Evolutionary conservation across 2,113 vertebrate genomes (phyloP).

Genomic region (Vimba vimba): DNA sequence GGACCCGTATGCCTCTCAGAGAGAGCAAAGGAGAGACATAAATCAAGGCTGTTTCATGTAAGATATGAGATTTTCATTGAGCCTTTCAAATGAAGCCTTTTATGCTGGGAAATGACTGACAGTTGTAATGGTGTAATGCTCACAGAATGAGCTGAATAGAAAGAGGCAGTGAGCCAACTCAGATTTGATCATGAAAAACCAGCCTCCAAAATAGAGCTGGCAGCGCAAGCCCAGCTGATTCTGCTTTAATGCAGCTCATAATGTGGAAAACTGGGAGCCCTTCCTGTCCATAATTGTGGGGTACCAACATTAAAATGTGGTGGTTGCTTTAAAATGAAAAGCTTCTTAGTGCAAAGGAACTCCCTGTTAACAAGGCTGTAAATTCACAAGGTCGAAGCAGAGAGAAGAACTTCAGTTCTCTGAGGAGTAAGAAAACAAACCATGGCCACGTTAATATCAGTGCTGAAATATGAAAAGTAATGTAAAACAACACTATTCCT

Average conservation of each 20-base stretch:
- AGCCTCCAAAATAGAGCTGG: conserved; percentile 75
- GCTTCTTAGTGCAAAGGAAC: conserved; percentile 57
- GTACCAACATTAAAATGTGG: conserved; percentile 66
- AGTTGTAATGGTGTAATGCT: conserved; percentile 79
- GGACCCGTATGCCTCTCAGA: conserved; percentile 36
- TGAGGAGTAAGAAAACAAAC: conserved; percentile 43
- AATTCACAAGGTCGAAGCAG: conserved; percentile 61
- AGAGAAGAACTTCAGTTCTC: conserved; percentile 28
- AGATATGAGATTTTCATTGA: conserved; percentile 80
- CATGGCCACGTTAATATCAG: conserved; percentile 35
- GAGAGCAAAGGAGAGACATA: conserved; percentile 61
- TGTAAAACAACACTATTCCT: neutral
- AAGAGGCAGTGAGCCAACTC: conserved; percentile 77
- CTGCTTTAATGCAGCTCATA: conserved; percentile 81
- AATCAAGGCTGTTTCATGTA: conserved; percentile 81
- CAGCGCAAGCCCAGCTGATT: conserved; percentile 77
- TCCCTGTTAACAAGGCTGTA: conserved; percentile 65
- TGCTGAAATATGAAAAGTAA: conserved; percentile 3
- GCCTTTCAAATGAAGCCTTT: conserved; percentile 79
- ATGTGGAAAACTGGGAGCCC: conserved; percentile 78
- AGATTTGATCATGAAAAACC: conserved; percentile 64
- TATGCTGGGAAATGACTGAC: conserved; percentile 80
- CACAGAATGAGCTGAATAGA: conserved; percentile 74
- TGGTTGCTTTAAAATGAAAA: conserved; percentile 62
- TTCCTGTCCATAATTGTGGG: conserved; percentile 80